Percentiles rank a stretch among this genome's conserved stretches.
These are phyloP conservation scores for Sphaeramia orbicularis DNA, from an alignment of 2,797 vertebrate species.

Conservation along the genomic window DNA sequence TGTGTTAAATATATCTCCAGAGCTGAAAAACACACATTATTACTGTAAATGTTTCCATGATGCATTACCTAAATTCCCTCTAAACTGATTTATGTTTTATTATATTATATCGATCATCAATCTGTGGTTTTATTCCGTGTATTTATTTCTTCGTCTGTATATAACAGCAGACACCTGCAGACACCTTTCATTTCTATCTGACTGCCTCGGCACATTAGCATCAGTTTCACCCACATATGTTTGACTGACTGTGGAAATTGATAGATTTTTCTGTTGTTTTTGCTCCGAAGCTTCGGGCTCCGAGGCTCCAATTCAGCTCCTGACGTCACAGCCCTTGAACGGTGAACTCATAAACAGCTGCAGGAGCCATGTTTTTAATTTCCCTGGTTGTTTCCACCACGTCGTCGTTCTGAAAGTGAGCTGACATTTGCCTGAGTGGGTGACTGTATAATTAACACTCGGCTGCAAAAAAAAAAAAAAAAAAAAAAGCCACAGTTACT, in stretches of 20 bases:
- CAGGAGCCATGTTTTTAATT: slow-evolving; percentile 36
- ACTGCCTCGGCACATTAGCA: no score
- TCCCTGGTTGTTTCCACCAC: slow-evolving; percentile 10
- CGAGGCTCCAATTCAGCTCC: slow-evolving; percentile 26
- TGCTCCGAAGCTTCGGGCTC: slow-evolving; percentile 1
- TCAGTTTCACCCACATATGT: no score
- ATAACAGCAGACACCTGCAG: no score
- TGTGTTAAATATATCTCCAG: no score
- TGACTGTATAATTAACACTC: slow-evolving; percentile 41
- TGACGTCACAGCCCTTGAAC: slow-evolving; percentile 21
- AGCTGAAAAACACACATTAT: no score
- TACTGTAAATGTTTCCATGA: no score
- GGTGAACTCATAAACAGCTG: slow-evolving; percentile 39
- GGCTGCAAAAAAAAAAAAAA: slow-evolving; percentile 27
- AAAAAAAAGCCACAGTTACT: slow-evolving; percentile 23
- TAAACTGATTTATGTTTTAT: no score
- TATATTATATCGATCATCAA: no score
- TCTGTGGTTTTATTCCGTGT: no score
- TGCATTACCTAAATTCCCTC: no score
- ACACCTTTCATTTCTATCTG: no score
- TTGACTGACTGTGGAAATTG: background rate
- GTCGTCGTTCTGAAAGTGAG: slow-evolving; percentile 34
- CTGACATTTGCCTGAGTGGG: slow-evolving; percentile 43
- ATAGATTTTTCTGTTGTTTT: slow-evolving; percentile 17
- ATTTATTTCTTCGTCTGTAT: no score